phyloP scores from a whole-genome alignment of 2,888 invertebrate species.

The Trichogramma evanescens region DNA sequence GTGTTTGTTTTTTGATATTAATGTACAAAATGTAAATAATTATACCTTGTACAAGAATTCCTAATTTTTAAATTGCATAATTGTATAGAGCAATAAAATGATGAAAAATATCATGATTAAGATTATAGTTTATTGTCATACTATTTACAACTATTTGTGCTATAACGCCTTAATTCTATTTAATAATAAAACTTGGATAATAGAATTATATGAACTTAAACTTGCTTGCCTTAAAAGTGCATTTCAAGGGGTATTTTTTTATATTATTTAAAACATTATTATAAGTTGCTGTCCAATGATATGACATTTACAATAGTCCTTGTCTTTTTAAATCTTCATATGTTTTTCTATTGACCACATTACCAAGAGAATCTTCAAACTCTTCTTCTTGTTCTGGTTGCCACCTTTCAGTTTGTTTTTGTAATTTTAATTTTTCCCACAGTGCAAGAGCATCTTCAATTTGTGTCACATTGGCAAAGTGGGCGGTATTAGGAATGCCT shows the following conservation, averaged over 20 bases:
- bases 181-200: neutral
- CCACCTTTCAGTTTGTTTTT: constrained; percentile 93
- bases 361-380: constrained; percentile 96
- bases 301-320: constrained; percentile 70
- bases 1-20: neutral
- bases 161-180: neutral
- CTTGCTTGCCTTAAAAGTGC: neutral
- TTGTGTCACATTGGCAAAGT: constrained; percentile 98
- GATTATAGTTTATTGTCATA: neutral
- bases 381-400: constrained; percentile 96
- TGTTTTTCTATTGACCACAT: constrained; percentile 97
- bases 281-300: neutral
- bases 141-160: too few species aligned
- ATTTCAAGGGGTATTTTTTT: constrained; percentile 59
- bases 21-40: constrained; percentile 20
- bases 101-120: neutral
- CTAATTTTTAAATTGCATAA: neutral
- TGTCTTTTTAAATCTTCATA: constrained; percentile 98
- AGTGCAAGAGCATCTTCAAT: constrained; percentile 95
- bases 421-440: constrained; percentile 95
- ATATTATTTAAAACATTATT: too few species aligned
- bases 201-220: neutral
- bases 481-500: constrained; percentile 98
- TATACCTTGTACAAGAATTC: neutral
- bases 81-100: neutral